A percentile compares a stretch with the other conserved stretches of the same genome.
Evolutionary conservation across 2,888 invertebrate genomes (phyloP).

Genomic region (Geotrupes spiniger): DNA sequence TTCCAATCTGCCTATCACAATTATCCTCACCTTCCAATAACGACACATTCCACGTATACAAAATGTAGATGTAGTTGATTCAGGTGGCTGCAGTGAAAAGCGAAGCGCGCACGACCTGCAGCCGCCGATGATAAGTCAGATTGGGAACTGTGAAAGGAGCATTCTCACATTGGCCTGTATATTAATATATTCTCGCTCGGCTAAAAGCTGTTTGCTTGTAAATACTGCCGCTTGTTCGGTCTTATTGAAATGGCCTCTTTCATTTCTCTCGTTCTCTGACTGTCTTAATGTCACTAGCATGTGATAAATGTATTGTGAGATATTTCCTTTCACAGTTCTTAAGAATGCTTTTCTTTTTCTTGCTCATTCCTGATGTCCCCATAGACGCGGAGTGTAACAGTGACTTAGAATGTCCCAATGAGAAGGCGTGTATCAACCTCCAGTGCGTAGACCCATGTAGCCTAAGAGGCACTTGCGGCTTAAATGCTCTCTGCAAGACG

Average conservation of each 20-base stretch:
- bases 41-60: conserved; percentile 42
- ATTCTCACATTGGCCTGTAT: conserved; percentile 61
- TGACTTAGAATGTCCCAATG: conserved; percentile 88
- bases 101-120: conserved; percentile 17
- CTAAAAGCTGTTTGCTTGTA: conserved; percentile 55
- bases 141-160: conserved; percentile 77
- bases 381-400: conserved; percentile 73
- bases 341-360: conserved; percentile 66
- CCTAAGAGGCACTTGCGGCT: conserved; percentile 83
- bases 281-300: conserved; percentile 46
- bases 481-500: conserved; percentile 84
- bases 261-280: conserved; percentile 52
- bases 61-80: conserved; percentile 25
- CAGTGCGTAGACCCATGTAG: conserved; percentile 90
- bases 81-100: conserved; percentile 26
- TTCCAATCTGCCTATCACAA: conserved; percentile 59
- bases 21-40: conserved; percentile 21
- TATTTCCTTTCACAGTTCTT: conserved; percentile 84
- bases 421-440: conserved; percentile 87
- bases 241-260: conserved; percentile 50
- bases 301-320: conserved; percentile 42
- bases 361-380: conserved; percentile 31
- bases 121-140: conserved; percentile 56
- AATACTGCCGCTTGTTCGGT: conserved; percentile 58
- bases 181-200: conserved; percentile 44